These are phyloP conservation scores for Portunus trituberculatus DNA, from an alignment of 1,140 invertebrate species.

Conservation along the genomic window DNA sequence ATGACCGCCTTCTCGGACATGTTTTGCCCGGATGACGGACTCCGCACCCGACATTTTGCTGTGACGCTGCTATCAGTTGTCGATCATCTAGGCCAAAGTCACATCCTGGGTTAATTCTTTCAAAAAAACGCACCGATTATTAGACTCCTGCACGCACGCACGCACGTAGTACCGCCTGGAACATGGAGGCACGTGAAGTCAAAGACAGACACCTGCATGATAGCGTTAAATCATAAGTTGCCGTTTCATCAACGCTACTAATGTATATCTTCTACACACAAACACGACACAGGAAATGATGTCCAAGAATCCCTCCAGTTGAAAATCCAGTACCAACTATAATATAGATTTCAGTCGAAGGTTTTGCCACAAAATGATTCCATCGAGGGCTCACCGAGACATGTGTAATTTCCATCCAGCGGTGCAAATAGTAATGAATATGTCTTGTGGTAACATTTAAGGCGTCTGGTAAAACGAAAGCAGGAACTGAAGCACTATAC, in stretches of 20 bases:
- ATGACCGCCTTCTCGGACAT: background rate
- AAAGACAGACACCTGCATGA: background rate
- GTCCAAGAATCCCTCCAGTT: background rate
- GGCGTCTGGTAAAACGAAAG: background rate
- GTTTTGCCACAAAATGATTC: background rate
- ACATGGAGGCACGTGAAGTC: background rate
- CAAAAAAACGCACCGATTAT: background rate
- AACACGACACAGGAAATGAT: background rate
- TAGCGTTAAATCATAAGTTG: background rate
- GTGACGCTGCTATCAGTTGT: background rate
- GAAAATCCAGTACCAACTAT: background rate
- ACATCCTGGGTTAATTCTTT: background rate
- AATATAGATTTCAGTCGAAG: background rate
- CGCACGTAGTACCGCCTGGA: background rate
- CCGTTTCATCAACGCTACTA: background rate
- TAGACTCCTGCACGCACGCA: conserved; percentile 29
- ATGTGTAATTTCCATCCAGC: background rate
- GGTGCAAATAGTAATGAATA: background rate
- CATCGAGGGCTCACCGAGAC: background rate
- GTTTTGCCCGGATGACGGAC: background rate
- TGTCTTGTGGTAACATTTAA: background rate
- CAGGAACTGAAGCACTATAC: background rate
- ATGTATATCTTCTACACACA: background rate
- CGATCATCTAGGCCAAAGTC: background rate
- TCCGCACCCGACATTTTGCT: background rate